A percentile compares a stretch with the other conserved stretches of the same genome.
These are phyloP conservation scores for Synaphobranchus kaupii DNA, from an alignment of 2,797 vertebrate species.

Conservation along the genomic window DNA sequence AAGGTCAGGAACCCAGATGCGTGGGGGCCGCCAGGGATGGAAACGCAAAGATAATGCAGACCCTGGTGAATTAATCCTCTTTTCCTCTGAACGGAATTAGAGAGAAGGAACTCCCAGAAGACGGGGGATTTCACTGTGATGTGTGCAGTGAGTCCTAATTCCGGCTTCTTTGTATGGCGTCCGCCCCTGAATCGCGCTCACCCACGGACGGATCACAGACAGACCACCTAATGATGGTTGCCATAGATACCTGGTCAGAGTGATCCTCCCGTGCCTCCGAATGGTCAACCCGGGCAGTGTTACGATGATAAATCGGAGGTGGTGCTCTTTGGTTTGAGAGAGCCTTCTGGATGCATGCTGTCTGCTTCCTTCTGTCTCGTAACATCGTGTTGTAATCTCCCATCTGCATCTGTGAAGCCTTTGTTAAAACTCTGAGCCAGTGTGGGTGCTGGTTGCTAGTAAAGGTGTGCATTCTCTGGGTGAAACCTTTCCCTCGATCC, in stretches of 20 bases:
- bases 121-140: not conserved
- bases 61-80: slow-evolving; percentile 1
- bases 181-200: not conserved
- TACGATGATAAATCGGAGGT: not conserved
- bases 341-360: not conserved
- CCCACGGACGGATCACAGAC: not conserved
- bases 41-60: not conserved
- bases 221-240: not conserved
- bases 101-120: not conserved
- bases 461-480: not conserved
- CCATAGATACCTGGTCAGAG: not conserved
- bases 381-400: not conserved
- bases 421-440: not conserved
- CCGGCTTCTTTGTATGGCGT: not conserved
- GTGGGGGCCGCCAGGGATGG: not conserved
- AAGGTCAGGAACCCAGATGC: not conserved
- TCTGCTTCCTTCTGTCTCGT: no score
- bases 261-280: not conserved
- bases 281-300: not conserved
- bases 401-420: not conserved
- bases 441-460: not conserved
- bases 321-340: not conserved
- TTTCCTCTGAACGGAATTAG: not conserved
- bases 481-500: not conserved
- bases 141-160: not conserved